Conservation (phyloP, 2,888 invertebrate genomes). For the Drosophila sordidapex region DNA sequence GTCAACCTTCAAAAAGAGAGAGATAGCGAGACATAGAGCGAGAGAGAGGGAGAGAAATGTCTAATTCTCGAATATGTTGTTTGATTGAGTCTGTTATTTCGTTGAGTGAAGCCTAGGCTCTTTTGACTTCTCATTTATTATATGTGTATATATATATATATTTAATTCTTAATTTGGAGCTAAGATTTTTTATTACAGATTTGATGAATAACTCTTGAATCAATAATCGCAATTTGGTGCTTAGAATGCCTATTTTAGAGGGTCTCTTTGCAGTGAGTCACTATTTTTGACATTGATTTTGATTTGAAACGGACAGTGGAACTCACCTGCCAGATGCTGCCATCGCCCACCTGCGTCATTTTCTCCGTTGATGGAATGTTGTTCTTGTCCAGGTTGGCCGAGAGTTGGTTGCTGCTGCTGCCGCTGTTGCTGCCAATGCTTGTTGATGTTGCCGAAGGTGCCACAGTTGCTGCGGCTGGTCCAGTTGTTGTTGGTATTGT, state of each 20-base stretch:
- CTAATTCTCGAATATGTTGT: background rate
- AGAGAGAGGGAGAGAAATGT: background rate
- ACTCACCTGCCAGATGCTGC: conserved; percentile 88
- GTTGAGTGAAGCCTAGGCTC: background rate
- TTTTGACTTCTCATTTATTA: background rate
- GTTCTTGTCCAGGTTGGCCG: conserved; percentile 84
- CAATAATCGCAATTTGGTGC: background rate
- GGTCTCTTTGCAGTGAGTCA: background rate
- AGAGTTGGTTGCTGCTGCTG: conserved; percentile 8
- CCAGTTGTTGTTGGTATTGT: conserved; percentile 31
- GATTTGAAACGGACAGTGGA: background rate
- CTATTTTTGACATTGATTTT: background rate
- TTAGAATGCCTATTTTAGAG: background rate
- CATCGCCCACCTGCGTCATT: conserved; percentile 94
- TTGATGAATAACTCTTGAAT: background rate
- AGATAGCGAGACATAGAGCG: background rate
- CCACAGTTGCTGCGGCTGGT: background rate
- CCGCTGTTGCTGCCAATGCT: conserved; percentile 21
- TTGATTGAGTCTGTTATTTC: background rate
- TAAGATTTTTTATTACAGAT: background rate
- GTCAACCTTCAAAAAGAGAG: background rate
- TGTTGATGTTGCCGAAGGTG: conserved; percentile 24
- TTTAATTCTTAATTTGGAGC: background rate
- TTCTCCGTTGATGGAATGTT: conserved; percentile 92
- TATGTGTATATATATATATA: background rate